Percentiles rank a stretch among this genome's conserved stretches.
These are phyloP conservation scores for Thalassoma bifasciatum DNA, from an alignment of 2,113 vertebrate genomes.

Conservation along the genomic window DNA sequence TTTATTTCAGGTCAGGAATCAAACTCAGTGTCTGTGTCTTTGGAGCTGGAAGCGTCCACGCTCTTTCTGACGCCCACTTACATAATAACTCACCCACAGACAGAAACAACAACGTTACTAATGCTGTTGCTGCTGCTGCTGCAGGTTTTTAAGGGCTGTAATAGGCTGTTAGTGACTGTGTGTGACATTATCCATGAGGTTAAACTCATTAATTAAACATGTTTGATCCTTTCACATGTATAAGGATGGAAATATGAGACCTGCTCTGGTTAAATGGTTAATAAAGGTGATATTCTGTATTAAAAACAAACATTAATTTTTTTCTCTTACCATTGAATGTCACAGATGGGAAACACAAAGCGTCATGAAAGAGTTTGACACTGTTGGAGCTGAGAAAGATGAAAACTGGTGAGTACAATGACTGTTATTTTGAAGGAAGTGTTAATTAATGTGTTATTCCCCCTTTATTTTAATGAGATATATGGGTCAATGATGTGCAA, in stretches of 20 bases:
- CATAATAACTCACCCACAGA: too few relatives aligned
- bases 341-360: conserved; percentile 75
- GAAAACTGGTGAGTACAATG: conserved; percentile 75
- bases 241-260: too few relatives aligned
- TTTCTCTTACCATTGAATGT: background rate
- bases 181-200: background rate
- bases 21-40: background rate
- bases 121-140: too few relatives aligned
- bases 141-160: too few relatives aligned
- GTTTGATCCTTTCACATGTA: too few relatives aligned
- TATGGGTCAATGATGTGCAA: too few relatives aligned
- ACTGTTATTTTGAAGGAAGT: background rate
- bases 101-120: too few relatives aligned
- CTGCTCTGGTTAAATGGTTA: too few relatives aligned
- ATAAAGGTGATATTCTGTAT: too few relatives aligned
- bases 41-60: background rate
- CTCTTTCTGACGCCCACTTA: conserved; percentile 52
- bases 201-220: too few relatives aligned
- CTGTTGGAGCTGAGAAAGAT: conserved; percentile 67
- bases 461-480: background rate
- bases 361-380: conserved; percentile 82
- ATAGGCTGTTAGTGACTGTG: conserved; percentile 18
- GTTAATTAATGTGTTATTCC: background rate
- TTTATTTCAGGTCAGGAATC: background rate
- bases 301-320: background rate